Evolutionary conservation across 1,140 invertebrate species (phyloP).

Genomic region (Achroia grisella): DNA sequence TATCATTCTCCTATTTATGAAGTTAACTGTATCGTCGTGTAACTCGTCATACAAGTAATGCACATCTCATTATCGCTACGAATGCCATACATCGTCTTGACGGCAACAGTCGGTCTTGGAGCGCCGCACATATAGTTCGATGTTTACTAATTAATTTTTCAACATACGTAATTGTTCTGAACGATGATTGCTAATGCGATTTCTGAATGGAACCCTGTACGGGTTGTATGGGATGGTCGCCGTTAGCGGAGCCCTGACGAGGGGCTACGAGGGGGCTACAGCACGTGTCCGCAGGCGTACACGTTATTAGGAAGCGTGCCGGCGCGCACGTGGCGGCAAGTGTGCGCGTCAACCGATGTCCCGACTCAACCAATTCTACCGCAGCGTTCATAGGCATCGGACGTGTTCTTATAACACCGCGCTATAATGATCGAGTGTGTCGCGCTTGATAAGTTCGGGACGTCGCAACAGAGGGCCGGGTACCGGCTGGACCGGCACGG

Average conservation of each 20-base stretch:
- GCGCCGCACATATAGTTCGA: too few relatives aligned
- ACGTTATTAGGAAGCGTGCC: slow-evolving; percentile 32
- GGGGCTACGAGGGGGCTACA: slow-evolving; percentile 3
- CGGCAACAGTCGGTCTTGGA: too few relatives aligned
- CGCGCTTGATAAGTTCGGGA: slow-evolving; percentile 14
- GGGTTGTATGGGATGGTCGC: too few relatives aligned
- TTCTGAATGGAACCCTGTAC: too few relatives aligned
- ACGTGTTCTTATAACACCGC: slow-evolving; percentile 20
- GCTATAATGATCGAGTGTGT: slow-evolving; percentile 42
- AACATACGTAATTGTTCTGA: too few relatives aligned
- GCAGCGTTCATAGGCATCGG: slow-evolving; percentile 32
- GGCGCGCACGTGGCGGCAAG: slow-evolving; percentile 30
- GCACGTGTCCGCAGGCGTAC: slow-evolving; percentile 33
- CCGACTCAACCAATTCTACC: slow-evolving; percentile 42
- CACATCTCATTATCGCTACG: too few relatives aligned
- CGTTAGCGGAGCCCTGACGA: not conserved
- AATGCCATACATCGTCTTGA: too few relatives aligned
- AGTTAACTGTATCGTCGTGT: too few relatives aligned
- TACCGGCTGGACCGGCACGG: slow-evolving; percentile 47
- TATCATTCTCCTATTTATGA: too few relatives aligned
- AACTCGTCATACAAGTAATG: too few relatives aligned
- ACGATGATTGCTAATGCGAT: too few relatives aligned
- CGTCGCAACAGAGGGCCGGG: slow-evolving; percentile 11
- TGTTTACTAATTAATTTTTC: too few relatives aligned
- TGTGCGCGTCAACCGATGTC: slow-evolving; percentile 17